phyloP scores from a whole-genome alignment of 2,888 invertebrate species.

The Toxonevra muliebris region DNA sequence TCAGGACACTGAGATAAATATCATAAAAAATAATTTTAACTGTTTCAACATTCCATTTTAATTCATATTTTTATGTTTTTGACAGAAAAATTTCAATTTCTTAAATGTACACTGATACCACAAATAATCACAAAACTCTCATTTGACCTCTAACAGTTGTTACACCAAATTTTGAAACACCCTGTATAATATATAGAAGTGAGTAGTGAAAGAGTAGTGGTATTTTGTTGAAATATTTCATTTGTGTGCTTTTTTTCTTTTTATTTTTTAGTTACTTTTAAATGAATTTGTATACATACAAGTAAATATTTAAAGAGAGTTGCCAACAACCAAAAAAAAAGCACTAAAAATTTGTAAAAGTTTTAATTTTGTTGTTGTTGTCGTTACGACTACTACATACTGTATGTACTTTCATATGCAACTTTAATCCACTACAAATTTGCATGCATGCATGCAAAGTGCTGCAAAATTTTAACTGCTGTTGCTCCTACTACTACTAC shows the following conservation, averaged over 20 bases:
- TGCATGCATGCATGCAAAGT: slow-evolving; percentile 21
- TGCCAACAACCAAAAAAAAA: neutral
- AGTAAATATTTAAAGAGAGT: slow-evolving; percentile 6
- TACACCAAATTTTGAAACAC: no score
- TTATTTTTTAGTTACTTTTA: neutral
- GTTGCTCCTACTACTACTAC: neutral
- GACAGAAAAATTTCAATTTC: no score
- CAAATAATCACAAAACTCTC: no score
- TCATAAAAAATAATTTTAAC: no score
- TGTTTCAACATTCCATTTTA: no score
- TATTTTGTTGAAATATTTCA: neutral
- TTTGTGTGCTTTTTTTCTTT: neutral
- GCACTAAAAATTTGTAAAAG: neutral
- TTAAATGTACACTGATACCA: no score
- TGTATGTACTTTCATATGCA: neutral
- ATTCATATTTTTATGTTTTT: no score
- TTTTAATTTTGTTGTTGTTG: neutral
- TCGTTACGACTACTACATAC: neutral
- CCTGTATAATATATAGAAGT: no score
- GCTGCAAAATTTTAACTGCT: slow-evolving; percentile 16
- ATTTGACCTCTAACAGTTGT: no score
- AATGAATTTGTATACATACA: neutral
- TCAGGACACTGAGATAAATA: no score
- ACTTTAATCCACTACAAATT: slow-evolving; percentile 23
- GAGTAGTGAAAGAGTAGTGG: no score